These are phyloP conservation scores for Amphiura filiformis DNA, from an alignment of 35 echinoderm and acorn worm species.

Conservation along the genomic window DNA sequence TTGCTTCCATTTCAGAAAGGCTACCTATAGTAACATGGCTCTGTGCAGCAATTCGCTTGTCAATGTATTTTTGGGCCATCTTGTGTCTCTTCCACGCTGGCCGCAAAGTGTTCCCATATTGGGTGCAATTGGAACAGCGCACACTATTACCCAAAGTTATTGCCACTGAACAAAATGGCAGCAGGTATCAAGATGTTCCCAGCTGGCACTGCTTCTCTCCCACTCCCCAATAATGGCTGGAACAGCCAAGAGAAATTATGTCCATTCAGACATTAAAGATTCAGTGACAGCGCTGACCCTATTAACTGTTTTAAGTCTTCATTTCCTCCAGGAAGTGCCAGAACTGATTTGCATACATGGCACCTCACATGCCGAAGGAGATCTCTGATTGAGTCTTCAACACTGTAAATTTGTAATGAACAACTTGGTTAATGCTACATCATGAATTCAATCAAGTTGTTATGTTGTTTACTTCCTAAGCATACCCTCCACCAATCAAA, in stretches of 20 bases:
- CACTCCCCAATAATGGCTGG: conserved; percentile 15
- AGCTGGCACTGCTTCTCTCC: not conserved
- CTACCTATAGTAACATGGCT: no score
- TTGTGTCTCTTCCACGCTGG: no score
- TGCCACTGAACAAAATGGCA: conserved; percentile 41
- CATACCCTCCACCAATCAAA: no score
- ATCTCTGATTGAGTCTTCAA: conserved; percentile 20
- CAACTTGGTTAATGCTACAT: no score
- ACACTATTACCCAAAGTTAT: conserved; percentile 13
- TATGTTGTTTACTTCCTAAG: no score
- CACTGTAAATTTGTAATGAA: no score
- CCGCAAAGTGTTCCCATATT: no score
- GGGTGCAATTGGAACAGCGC: conserved; percentile 18
- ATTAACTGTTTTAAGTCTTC: not conserved
- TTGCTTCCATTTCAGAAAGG: no score
- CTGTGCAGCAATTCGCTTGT: no score
- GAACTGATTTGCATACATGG: not conserved
- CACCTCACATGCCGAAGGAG: conserved; percentile 13
- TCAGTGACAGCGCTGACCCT: conserved; percentile 8
- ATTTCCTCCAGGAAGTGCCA: not conserved
- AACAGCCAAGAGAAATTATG: conserved; percentile 23
- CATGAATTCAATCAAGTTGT: no score
- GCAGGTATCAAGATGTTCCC: conserved; percentile 38
- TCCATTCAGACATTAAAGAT: not conserved
- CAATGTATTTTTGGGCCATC: no score